phyloP scores from a whole-genome alignment of 1,140 invertebrate species.

The Lordiphosa mommai region DNA sequence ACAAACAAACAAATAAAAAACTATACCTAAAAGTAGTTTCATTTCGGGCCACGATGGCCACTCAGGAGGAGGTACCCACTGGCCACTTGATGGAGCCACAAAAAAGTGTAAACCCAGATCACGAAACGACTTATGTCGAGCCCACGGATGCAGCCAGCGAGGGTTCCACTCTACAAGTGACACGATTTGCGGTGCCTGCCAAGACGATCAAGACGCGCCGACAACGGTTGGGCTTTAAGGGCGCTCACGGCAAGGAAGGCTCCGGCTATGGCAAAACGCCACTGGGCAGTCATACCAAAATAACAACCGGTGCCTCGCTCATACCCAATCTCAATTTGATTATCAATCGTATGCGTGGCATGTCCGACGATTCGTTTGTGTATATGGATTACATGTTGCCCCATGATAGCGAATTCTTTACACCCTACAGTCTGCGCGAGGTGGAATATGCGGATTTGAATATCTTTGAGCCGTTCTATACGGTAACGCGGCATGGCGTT shows the following conservation, averaged over 20 bases:
- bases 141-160: too few species aligned
- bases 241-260: not conserved
- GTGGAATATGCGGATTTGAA: constrained; percentile 83
- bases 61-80: too few species aligned
- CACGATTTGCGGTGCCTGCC: not conserved
- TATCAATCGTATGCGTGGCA: constrained; percentile 36
- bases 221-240: constrained; percentile 5
- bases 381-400: constrained; percentile 86
- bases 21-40: too few species aligned
- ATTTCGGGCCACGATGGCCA: too few species aligned
- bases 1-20: too few species aligned
- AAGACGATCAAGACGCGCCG: not conserved
- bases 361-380: constrained; percentile 82
- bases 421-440: constrained; percentile 84
- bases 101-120: too few species aligned
- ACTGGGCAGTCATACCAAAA: constrained; percentile 12
- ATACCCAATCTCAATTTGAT: constrained; percentile 67
- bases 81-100: too few species aligned
- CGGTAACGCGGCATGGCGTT: constrained; percentile 85
- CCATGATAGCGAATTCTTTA: constrained; percentile 85
- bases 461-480: constrained; percentile 84
- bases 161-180: too few species aligned
- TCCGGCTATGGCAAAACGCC: not conserved
- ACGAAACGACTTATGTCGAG: too few species aligned
- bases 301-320: constrained; percentile 65